phyloP scores from a whole-genome alignment of 30 jellyfish, hydroid and myxozoan genomes.

The Pelagia noctiluca region DNA sequence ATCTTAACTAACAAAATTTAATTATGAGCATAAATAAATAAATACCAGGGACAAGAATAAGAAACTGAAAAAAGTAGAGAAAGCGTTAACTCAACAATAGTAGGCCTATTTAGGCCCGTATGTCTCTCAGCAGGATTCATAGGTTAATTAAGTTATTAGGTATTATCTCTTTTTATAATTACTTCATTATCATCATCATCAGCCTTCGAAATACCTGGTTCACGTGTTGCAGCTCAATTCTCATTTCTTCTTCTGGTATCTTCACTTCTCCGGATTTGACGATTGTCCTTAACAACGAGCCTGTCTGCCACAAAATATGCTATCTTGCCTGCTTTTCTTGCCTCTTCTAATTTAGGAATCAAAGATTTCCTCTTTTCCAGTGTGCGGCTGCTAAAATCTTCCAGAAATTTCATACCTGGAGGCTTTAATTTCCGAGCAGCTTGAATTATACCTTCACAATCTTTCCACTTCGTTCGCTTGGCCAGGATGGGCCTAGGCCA shows the following conservation, averaged over 20 bases:
- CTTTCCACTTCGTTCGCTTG: too few species aligned
- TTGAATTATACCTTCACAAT: neutral
- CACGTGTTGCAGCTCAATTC: too few species aligned
- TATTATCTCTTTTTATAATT: neutral
- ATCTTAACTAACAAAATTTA: too few species aligned
- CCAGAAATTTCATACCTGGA: neutral
- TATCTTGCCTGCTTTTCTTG: neutral
- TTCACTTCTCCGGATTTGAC: neutral
- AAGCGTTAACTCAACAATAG: too few species aligned
- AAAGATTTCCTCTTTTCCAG: neutral
- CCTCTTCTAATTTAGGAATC: neutral
- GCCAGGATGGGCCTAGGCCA: neutral
- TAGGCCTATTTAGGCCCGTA: neutral
- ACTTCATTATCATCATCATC: neutral
- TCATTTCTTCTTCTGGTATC: neutral
- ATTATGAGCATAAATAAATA: neutral
- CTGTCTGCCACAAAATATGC: neutral
- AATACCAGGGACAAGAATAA: neutral
- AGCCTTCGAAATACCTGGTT: neutral
- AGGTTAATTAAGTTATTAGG: neutral
- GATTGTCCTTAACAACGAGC: slow-evolving; percentile 13
- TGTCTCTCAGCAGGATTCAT: neutral
- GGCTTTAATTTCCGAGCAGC: neutral
- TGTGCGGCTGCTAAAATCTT: neutral
- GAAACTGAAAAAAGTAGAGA: too few species aligned